phyloP scores from a whole-genome alignment of 1,140 invertebrate species.

The Laupala kohalensis region DNA sequence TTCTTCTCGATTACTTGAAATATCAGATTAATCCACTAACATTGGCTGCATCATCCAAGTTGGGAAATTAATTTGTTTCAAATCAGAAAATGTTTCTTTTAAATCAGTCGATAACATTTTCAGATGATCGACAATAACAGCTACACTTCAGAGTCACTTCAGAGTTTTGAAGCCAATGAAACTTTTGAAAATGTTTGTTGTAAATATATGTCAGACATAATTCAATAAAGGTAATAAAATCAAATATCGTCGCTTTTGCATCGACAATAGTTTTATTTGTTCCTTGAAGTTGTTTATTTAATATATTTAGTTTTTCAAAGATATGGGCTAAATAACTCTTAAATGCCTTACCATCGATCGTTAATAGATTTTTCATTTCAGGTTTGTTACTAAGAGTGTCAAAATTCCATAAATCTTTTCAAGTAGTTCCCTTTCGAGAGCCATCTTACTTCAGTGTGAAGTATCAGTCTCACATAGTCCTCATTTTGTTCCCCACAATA shows the following conservation, averaged over 20 bases:
- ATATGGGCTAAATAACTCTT: conserved; percentile 1
- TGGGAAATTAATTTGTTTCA: background rate
- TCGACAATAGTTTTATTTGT: conserved; percentile 18
- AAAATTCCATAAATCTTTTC: no score
- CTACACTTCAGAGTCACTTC: background rate
- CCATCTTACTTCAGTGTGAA: background rate
- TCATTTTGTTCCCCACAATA: no score
- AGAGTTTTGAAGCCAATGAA: background rate
- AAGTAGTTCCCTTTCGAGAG: background rate
- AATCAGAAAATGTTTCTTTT: conserved; percentile 2
- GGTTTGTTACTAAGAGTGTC: background rate
- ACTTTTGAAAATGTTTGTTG: background rate
- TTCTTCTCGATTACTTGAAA: background rate
- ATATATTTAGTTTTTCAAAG: conserved; percentile 18
- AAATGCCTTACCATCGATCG: conserved; percentile 16
- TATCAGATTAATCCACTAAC: background rate
- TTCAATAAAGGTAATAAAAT: conserved; percentile 11
- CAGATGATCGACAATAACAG: conserved; percentile 8
- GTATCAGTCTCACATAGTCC: background rate
- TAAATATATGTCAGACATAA: background rate
- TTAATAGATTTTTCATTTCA: conserved; percentile 13
- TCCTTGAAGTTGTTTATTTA: conserved; percentile 19
- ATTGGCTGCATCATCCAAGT: background rate
- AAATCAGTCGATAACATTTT: background rate
- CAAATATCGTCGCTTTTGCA: conserved; percentile 18